Percentiles rank a stretch among this genome's conserved stretches.
phyloP scores from a whole-genome alignment of 1,140 invertebrate species.

The Phthorimaea operculella region DNA sequence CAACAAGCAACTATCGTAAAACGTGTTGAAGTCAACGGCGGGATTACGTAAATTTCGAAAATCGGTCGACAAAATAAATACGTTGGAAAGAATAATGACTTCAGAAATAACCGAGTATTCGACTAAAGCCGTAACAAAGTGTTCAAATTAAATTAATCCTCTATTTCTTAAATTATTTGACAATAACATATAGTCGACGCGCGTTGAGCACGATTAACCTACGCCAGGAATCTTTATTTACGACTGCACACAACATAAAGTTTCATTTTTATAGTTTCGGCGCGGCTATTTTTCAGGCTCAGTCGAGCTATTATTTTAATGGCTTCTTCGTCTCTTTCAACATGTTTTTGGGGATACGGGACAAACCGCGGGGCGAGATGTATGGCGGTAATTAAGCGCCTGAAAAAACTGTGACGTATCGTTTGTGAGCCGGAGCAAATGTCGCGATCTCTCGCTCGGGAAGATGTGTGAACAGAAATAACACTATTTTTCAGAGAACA shows the following conservation, averaged over 20 bases:
- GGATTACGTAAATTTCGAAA: background rate
- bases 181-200: constrained; percentile 49
- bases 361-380: constrained; percentile 49
- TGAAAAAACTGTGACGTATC: constrained; percentile 38
- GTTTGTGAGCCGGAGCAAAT: constrained; percentile 22
- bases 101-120: constrained; percentile 30
- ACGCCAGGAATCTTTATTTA: constrained; percentile 45
- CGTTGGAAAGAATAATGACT: constrained; percentile 8
- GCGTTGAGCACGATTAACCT: constrained; percentile 37
- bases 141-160: constrained; percentile 43
- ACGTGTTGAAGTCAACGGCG: background rate
- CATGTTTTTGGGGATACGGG: constrained; percentile 29
- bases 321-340: constrained; percentile 34
- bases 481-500: constrained; percentile 24
- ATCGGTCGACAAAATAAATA: background rate
- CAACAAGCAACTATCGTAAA: background rate
- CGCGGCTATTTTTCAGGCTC: constrained; percentile 51
- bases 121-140: constrained; percentile 35
- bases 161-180: constrained; percentile 50
- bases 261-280: constrained; percentile 45
- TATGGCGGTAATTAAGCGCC: constrained; percentile 54
- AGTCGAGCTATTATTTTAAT: constrained; percentile 40
- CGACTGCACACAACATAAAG: constrained; percentile 32
- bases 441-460: constrained; percentile 52
- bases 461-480: constrained; percentile 49